Conservation (phyloP, 2,113 vertebrate species). For the Oophaga pumilio region DNA sequence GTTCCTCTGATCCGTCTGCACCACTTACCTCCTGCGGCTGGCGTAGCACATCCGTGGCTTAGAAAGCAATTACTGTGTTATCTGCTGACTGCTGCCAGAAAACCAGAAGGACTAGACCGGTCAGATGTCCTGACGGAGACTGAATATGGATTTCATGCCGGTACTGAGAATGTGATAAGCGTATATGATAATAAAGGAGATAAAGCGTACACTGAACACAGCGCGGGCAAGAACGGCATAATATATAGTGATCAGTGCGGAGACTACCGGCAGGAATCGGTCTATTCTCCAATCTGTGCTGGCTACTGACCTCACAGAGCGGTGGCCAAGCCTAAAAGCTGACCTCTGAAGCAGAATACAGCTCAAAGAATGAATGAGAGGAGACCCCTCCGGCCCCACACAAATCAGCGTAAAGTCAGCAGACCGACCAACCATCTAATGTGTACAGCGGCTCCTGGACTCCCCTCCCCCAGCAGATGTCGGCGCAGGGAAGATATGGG, state of each 20-base stretch:
- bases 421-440: too few relatives aligned
- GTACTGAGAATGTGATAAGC: neutral
- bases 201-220: neutral
- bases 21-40: conserved; percentile 43
- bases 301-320: neutral
- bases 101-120: conserved; percentile 3
- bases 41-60: conserved; percentile 26
- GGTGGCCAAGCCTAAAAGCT: neutral
- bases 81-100: conserved; percentile 22
- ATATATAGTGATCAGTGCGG: neutral
- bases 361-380: too few relatives aligned
- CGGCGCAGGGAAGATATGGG: too few relatives aligned
- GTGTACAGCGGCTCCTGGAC: too few relatives aligned
- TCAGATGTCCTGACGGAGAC: neutral
- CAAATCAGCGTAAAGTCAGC: too few relatives aligned
- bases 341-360: neutral
- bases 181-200: neutral
- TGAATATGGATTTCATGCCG: conserved; percentile 10
- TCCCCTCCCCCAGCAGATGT: too few relatives aligned
- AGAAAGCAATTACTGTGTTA: conserved; percentile 1
- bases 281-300: neutral
- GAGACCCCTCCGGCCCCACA: too few relatives aligned
- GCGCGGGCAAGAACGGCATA: neutral
- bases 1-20: neutral
- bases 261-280: too few relatives aligned